Base-by-base conservation (phyloP, 2,888 invertebrate species). In the Schizotus pectinicornis region DNA sequence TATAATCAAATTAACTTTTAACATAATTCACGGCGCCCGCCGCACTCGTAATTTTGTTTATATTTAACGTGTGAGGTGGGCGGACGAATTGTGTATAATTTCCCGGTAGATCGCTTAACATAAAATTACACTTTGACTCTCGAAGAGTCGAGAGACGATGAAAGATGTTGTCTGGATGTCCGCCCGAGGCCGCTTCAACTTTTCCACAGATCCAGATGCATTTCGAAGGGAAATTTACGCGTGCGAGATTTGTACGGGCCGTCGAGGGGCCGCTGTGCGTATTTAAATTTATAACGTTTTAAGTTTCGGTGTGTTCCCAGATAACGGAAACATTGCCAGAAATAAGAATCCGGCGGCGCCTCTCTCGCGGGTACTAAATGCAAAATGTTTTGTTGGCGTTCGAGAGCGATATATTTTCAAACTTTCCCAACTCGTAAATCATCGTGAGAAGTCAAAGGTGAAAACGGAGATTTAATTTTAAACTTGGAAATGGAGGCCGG, bases 1-100 rank as follows among this genome's bases (percentile, higher is more conserved):
- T 73, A 73, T 76, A 76, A 76, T 76, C 75, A 73, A 75, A 76
- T 75, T 75, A 75, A 74, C 74, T 75, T 75, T 74, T 67, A 70
- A 61, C 70, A 63, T 64, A 67, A 67, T 64, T 67, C 62, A 59
- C 59, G 54, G 45, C 54, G 52, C 43, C 52, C 43, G 46, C 49
- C 57, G 61, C 56, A 53, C 46, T 55, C 53, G 68, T 68, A 68
- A 69, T 67, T 71, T 71, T 70, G 68, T 70, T 70, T 70, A 68
- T 69, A 67, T 62, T 68, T 69, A 68, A 68, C 66, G 67, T 64
- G 68, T 67, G 68, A 68, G 65, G 59, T 56, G 58, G 59, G 63
- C 54, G 63, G 60, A 64, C 60, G 64, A 67, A 70, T 67, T 68
- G 67, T 62, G 68, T 69, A 67, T 73, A 74, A 74, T 74, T 74